Base-by-base conservation (phyloP, 2,888 invertebrate species). In the Elaeidobius kamerunicus region DNA sequence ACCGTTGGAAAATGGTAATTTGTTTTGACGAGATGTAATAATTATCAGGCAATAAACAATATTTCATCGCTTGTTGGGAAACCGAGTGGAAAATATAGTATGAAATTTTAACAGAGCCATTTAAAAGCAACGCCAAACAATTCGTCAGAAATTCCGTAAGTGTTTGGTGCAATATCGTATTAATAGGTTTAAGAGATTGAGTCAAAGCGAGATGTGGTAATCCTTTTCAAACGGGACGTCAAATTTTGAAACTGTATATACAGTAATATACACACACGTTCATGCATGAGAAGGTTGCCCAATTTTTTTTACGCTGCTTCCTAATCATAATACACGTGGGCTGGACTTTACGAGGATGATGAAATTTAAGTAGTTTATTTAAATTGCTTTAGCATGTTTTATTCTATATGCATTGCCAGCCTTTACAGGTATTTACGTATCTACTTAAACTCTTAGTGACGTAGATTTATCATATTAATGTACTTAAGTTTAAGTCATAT, bases 261-360 rank as follows among this genome's bases (percentile, higher is more conserved):
- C 34, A 48, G n/a, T n/a, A n/a, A n/a, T n/a, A n/a, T n/a, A n/a
- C 23, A 41, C 39, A 40, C 47, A 14, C 14, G 41, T 30, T 34
- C 23, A 49, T 35, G 20, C n/a, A n/a, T 12, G 39, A 30, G 28
- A 35, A 34, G 27, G 19, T 49, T 49, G 49, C 49, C 23, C 35
- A 49, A 49, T 49, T 49, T 45, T n/a, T n/a, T 48, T 49, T 42
- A 30, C 16, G 49, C 17, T 18, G 41, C 42, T 35, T 41, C 48
- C 40, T 16, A 47, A 30, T 27, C 42, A 28, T 42, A 27, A 42
- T n/a, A 14, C 27, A 19, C 19, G 49, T 48, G 41, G 49, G 49
- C 11, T 7, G 49, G 20, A 20, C 17, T 41, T 41, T 41, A 48
- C 35, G 35, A 36, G 16, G 16, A 36, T 36, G 36, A 36, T 2